Evolutionary conservation across 2,888 invertebrate genomes (phyloP), one percentile per base, ranked within the genome.

Genomic region (Desoria tigrina): DNA sequence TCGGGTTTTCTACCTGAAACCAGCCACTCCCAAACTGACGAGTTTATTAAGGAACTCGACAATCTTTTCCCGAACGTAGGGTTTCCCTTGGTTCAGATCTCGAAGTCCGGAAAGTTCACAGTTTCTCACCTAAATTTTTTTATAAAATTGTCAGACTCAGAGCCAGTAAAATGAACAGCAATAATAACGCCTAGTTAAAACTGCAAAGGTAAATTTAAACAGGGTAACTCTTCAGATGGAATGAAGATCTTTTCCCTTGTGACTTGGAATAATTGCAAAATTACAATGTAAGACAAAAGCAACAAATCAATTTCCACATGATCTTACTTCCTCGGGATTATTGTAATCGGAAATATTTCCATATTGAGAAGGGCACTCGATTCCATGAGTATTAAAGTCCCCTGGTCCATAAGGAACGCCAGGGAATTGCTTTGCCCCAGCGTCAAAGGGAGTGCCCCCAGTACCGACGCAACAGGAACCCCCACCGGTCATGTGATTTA

Each of bases 401-500:
- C 58, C 68, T 0, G 75, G 68, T 2, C 78, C 67, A 68, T 72
- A 78, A 1, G 77, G 77, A n/a, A 77, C 77, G 11, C 72, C 77
- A 7, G 77, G 79, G 77, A 49, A 79, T 75, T 26, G 66, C 72
- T 63, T 75, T 78, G 21, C 54, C 57, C 50, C 72, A 50, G 14
- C 64, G 64, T 77, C 72, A 63, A 75, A 78, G 23, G 51, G 51
- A 11, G 74, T 71, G 55, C 82, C 79, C 24, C 75, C 80, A 2
- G 76, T 78, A 76, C 81, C 82, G 69, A 1, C 71, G 9, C 78
- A 78, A 67, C 74, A 50, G 0, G 82, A 81, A 7, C 81, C 78
- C 53, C 83, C 81, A 0, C 83, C 86, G 0, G 89, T 86, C 94
- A 94, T 94, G 80, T 94, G 94, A 80, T 94, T 94, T 66, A 93